Evolutionary conservation across 1,140 invertebrate genomes (phyloP), one percentile per base, ranked within the genome.

Genomic region (Drosophila equinoxialis): DNA sequence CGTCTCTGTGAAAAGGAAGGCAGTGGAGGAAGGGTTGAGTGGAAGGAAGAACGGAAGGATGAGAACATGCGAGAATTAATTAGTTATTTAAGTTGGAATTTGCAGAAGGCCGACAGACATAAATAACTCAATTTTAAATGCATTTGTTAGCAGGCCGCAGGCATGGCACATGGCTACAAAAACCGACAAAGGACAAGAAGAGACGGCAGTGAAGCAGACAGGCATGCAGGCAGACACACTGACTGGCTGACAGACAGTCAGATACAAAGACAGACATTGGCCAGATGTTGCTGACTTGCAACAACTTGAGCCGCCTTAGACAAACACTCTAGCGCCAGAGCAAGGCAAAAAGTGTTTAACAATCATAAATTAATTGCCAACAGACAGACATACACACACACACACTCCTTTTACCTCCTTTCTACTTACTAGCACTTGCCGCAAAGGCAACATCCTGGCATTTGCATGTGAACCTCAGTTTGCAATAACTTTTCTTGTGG

Each of bases 401-500:
- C 23, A 10, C 23, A 42, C n/a, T 23, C 54, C 17, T 37, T 45
- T n/a, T 58, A 8, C 11, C 17, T 41, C n/a, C 35, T 33, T 23
- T 45, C 35, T 39, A 92, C 91, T 91, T 92, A 92, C 91, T 92
- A 81, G 89, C 79, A 92, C 91, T 92, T 80, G 89, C 78, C 67
- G 91, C 77, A 69, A 90, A 86, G 71, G 90, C 82, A 71, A 90
- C 72, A 87, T 91, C 94, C 94, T 95, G 95, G 93, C 96, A 97
- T 93, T 96, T 96, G 93, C 96, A 97, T 81, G 96, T 96, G 93
- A 97, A 96, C 84, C 96, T 94, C 79, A 97, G 94, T 93, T 96
- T 96, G 93, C 96, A 97, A 92, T 96, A 96, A 76, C 94, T 95
- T 91, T 96, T 96, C 93, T 97, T 97, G 93, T 97, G 97, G 85